Conservation (phyloP, 2,113 vertebrate genomes). For the Barbus barbus region DNA sequence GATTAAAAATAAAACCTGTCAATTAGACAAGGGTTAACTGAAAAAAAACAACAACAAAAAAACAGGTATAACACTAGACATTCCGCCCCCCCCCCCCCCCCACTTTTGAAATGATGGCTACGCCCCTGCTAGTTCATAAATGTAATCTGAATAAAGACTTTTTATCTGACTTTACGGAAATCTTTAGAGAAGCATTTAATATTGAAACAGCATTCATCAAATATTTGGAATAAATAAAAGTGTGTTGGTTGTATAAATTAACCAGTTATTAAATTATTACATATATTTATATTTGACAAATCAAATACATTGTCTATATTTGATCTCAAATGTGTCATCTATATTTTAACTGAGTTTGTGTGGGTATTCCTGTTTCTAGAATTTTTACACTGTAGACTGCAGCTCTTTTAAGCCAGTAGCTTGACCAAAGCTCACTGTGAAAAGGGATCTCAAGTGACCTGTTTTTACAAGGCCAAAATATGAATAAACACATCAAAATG, state of each 20-base stretch:
- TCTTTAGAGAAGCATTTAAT: not conserved
- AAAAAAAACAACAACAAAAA: too few relatives aligned
- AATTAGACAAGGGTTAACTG: too few relatives aligned
- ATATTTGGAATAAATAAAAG: too few relatives aligned
- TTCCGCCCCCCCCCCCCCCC: too few relatives aligned
- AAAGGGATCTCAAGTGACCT: not conserved
- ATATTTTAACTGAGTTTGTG: too few relatives aligned
- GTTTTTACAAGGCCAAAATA: not conserved
- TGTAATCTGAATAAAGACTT: not conserved
- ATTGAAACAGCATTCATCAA: too few relatives aligned
- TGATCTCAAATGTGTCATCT: not conserved
- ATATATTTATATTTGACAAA: not conserved
- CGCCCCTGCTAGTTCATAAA: not conserved
- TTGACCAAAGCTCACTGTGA: not conserved
- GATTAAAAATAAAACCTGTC: too few relatives aligned
- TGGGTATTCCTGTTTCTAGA: not conserved
- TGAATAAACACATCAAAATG: constrained; percentile 13
- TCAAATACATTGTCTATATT: not conserved
- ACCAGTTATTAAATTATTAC: not conserved
- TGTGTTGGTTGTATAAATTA: too few relatives aligned
- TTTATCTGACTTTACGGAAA: not conserved
- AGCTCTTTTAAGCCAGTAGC: not conserved
- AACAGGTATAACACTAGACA: too few relatives aligned
- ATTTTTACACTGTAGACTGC: not conserved
- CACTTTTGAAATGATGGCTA: too few relatives aligned